Conservation (phyloP, 2,113 vertebrate genomes). For the Redunca redunca region DNA sequence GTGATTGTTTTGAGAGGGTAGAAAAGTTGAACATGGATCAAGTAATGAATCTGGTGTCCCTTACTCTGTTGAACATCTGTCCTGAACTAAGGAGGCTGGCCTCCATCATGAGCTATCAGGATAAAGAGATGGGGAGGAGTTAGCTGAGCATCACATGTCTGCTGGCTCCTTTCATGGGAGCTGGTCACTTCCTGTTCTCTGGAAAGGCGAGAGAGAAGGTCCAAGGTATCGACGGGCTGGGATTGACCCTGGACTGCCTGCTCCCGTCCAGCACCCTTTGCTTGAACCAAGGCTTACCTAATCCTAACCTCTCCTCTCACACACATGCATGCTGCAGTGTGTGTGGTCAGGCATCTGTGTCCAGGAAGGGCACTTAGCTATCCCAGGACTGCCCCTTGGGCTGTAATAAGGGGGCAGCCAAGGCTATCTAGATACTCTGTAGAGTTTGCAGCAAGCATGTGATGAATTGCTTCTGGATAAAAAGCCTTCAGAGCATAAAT, state of each 20-base stretch:
- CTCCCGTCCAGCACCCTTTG: neutral
- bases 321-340: neutral
- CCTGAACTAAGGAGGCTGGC: neutral
- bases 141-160: neutral
- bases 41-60: neutral
- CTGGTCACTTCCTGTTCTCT: neutral
- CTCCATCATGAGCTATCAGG: neutral
- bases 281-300: neutral
- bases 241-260: neutral
- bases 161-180: neutral
- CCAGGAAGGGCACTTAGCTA: neutral
- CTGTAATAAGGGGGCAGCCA: neutral
- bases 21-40: neutral
- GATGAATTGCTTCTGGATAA: neutral
- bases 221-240: neutral
- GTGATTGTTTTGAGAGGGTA: neutral
- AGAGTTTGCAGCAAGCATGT: neutral
- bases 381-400: neutral
- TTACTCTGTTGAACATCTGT: neutral
- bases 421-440: neutral
- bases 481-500: neutral
- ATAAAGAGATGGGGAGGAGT: neutral
- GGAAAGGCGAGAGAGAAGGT: neutral
- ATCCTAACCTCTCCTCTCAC: neutral
- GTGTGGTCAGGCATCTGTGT: neutral